These are phyloP conservation scores for Pogonocichla stellata DNA, from an alignment of 2,113 vertebrate species.

Conservation along the genomic window DNA sequence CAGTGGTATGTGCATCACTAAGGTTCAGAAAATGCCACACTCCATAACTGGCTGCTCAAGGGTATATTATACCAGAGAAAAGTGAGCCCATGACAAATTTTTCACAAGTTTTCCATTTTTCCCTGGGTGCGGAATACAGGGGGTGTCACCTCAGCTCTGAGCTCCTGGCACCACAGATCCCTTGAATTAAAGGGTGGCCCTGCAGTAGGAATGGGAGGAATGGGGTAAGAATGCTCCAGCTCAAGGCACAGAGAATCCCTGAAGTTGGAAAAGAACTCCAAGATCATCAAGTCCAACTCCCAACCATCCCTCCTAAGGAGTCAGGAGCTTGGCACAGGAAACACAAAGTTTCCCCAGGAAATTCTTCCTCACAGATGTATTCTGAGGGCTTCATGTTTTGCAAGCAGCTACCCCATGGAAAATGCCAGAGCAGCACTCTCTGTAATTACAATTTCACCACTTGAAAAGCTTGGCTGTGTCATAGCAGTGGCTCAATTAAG, in stretches of 20 bases:
- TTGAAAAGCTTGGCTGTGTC: neutral
- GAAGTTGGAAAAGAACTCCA: neutral
- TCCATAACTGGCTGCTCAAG: neutral
- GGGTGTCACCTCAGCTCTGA: neutral
- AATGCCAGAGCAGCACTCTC: neutral
- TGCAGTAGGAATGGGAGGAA: accelerated
- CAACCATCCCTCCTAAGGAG: neutral
- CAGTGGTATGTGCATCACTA: neutral
- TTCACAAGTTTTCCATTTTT: neutral
- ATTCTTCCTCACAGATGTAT: neutral
- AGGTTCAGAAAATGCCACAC: neutral
- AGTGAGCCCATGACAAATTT: neutral
- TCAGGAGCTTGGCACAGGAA: neutral
- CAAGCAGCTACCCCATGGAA: neutral
- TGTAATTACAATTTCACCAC: constrained; percentile 10
- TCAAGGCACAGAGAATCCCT: neutral
- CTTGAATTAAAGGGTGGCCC: neutral
- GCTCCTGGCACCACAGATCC: neutral
- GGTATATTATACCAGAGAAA: neutral
- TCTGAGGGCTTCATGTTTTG: neutral
- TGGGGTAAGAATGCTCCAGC: too few species aligned
- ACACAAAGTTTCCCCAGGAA: neutral
- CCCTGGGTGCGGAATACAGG: neutral
- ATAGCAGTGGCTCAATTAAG: constrained; percentile 6
- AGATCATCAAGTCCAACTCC: neutral